These are phyloP conservation scores for Phalloptychus januarius DNA, from an alignment of 2,797 vertebrate genomes.

Conservation along the genomic window DNA sequence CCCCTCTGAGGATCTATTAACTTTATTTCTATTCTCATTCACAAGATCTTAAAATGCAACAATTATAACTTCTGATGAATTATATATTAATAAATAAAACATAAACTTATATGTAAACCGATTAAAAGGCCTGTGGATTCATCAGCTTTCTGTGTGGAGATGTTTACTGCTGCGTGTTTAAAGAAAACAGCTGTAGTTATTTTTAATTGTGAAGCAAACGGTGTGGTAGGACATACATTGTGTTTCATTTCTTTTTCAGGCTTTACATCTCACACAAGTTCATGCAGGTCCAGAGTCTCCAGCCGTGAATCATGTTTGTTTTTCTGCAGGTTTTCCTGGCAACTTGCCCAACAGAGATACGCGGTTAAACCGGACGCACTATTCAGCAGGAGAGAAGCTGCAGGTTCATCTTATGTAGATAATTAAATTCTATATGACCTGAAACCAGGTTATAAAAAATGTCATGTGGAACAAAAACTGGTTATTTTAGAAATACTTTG, in stretches of 20 bases:
- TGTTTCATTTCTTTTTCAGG: neutral
- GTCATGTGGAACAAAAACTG: neutral
- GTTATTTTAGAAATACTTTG: neutral
- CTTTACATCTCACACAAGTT: neutral
- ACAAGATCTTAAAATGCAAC: neutral
- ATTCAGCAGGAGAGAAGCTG: neutral
- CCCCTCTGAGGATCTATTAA: neutral
- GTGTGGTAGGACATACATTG: neutral
- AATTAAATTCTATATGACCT: too few species aligned
- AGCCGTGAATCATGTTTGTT: neutral
- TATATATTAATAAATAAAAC: neutral
- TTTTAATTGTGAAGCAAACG: too few species aligned
- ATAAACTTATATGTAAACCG: neutral
- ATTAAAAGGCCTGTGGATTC: neutral
- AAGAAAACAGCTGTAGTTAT: neutral
- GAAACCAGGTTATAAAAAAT: neutral
- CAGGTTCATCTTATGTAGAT: neutral
- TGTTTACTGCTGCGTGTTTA: neutral
- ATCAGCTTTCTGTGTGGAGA: too few species aligned
- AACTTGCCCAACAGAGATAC: neutral
- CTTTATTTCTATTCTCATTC: neutral
- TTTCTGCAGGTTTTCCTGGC: neutral
- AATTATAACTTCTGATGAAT: neutral
- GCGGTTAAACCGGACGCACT: accelerated
- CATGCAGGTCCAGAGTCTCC: neutral